phyloP scores from a whole-genome alignment of 2,888 invertebrate genomes.

The Seira musarum region DNA sequence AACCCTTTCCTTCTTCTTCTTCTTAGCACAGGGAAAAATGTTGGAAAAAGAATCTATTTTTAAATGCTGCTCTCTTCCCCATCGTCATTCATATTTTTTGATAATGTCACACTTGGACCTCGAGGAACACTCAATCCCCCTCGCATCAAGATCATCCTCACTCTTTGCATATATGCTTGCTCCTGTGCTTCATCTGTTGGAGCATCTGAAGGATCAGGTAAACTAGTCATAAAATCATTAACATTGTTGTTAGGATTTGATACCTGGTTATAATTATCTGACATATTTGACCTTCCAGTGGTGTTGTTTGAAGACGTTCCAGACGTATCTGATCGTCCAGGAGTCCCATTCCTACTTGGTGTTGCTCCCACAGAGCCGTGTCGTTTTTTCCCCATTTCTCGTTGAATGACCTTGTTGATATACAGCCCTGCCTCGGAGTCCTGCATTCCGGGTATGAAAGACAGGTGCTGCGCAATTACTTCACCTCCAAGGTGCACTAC shows the following conservation, averaged over 20 bases:
- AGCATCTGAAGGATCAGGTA: conserved; percentile 61
- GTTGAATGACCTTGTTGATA: conserved; percentile 81
- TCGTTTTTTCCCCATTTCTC: conserved; percentile 61
- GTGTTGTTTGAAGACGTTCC: conserved; percentile 30
- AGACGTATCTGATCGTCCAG: background rate
- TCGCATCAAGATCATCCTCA: conserved; percentile 59
- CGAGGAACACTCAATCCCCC: conserved; percentile 54
- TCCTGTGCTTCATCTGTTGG: conserved; percentile 54
- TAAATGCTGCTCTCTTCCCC: conserved; percentile 58
- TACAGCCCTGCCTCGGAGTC: conserved; percentile 91
- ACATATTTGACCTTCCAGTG: conserved; percentile 38
- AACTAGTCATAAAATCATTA: conserved; percentile 58
- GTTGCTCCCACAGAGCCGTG: conserved; percentile 39
- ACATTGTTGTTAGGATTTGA: conserved; percentile 60
- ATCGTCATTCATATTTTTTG: conserved; percentile 58
- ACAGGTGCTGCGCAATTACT: conserved; percentile 59
- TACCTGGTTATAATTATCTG: conserved; percentile 57
- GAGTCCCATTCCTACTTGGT: conserved; percentile 25
- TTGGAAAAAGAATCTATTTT: background rate
- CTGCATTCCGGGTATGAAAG: conserved; percentile 79
- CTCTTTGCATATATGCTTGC: conserved; percentile 56
- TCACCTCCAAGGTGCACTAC: conserved; percentile 89
- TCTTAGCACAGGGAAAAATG: no score
- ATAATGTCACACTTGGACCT: conserved; percentile 59
- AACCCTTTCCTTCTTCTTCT: no score